These are phyloP conservation scores for Trissolcus brochymenae DNA, from an alignment of 2,888 invertebrate species.

Conservation along the genomic window DNA sequence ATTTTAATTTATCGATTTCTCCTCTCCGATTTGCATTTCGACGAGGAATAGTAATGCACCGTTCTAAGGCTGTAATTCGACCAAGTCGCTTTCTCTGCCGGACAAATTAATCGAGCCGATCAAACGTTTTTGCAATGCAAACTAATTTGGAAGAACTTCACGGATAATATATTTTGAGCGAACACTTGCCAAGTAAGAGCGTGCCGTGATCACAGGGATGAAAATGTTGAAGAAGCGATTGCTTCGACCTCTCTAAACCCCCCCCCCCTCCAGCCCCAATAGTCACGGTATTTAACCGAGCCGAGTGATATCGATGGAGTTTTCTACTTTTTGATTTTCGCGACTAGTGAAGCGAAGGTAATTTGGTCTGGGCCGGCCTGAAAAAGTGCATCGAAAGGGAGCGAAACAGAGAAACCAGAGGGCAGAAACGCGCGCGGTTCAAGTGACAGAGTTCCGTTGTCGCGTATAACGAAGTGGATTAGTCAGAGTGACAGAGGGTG, in stretches of 20 bases:
- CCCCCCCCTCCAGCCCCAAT: neutral
- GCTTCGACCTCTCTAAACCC: conserved; percentile 5
- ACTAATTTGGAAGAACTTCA: conserved; percentile 28
- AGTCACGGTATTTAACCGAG: conserved; percentile 44
- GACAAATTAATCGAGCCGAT: conserved; percentile 23
- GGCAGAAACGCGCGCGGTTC: conserved; percentile 60
- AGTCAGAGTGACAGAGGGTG: conserved; percentile 72
- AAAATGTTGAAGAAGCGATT: conserved; percentile 32
- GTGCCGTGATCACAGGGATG: conserved; percentile 31
- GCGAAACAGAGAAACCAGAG: conserved; percentile 55
- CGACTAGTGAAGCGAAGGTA: conserved; percentile 44
- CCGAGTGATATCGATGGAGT: conserved; percentile 47
- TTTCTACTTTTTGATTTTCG: conserved; percentile 50
- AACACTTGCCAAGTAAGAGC: conserved; percentile 18
- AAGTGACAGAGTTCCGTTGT: conserved; percentile 72
- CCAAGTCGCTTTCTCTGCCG: neutral
- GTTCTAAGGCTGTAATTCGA: neutral
- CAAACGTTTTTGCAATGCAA: conserved; percentile 42
- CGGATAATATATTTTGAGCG: conserved; percentile 35
- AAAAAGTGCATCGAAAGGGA: conserved; percentile 47
- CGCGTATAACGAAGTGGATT: conserved; percentile 73
- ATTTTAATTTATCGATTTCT: neutral
- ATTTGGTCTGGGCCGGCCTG: conserved; percentile 45
- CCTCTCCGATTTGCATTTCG: neutral
- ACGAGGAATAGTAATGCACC: neutral